Conservation (phyloP, 2,113 vertebrate genomes). For the Chunga burmeisteri region DNA sequence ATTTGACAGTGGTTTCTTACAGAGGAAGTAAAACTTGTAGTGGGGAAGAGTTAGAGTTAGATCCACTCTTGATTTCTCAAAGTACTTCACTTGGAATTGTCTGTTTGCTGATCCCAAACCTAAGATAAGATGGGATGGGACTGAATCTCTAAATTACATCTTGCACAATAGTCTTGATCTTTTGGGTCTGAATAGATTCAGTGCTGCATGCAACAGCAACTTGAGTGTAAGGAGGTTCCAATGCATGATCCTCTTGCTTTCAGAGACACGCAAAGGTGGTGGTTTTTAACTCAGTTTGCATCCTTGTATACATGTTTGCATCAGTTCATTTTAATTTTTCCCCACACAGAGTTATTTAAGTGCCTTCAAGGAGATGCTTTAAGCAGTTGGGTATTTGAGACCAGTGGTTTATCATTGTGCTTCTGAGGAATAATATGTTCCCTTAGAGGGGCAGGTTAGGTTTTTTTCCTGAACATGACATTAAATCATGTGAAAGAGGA, state of each 20-base stretch:
- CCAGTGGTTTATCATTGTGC: neutral
- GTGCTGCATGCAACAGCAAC: neutral
- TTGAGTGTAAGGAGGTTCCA: neutral
- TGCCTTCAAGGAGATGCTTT: neutral
- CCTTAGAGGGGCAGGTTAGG: neutral
- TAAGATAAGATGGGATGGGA: accelerated
- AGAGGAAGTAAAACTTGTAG: neutral
- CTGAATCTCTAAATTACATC: neutral
- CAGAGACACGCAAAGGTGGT: neutral
- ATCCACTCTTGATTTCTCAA: neutral
- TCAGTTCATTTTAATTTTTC: neutral
- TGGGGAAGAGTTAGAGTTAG: neutral
- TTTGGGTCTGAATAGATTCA: neutral
- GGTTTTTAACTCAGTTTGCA: accelerated
- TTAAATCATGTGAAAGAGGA: neutral
- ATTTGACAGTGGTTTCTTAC: neutral
- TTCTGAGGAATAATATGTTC: neutral
- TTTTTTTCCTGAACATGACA: neutral
- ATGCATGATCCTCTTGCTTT: neutral
- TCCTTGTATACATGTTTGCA: neutral
- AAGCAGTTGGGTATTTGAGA: neutral
- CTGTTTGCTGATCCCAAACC: neutral
- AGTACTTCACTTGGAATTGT: neutral
- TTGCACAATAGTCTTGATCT: neutral
- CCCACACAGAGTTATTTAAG: neutral